These are phyloP conservation scores for Ptilorrhoa leucosticta DNA, from an alignment of 2,113 vertebrate species.

Conservation along the genomic window DNA sequence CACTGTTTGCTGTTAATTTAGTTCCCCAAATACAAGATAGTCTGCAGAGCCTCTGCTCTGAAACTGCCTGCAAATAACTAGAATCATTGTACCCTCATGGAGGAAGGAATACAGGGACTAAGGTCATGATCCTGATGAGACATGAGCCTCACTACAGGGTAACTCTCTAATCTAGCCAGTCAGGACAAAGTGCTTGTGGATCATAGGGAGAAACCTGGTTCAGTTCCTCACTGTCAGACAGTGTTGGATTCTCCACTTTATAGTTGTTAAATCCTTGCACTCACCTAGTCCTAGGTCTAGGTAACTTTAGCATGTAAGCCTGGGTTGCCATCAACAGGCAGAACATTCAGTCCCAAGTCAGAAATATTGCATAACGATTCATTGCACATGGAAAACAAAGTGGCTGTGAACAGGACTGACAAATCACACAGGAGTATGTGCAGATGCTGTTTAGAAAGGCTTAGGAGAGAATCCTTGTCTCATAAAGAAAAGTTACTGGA, in stretches of 20 bases:
- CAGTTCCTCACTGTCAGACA: neutral
- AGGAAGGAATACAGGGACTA: neutral
- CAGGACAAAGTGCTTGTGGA: fast-evolving
- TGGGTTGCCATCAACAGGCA: neutral
- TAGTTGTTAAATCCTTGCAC: neutral
- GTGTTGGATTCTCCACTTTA: neutral
- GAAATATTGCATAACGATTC: neutral
- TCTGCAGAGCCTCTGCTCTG: neutral
- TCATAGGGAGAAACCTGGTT: neutral
- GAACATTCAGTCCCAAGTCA: neutral
- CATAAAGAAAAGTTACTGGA: neutral
- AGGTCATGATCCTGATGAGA: neutral
- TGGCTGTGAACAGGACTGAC: neutral
- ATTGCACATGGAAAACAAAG: neutral
- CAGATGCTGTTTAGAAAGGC: neutral
- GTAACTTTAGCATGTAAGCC: neutral
- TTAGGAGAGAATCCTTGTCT: neutral
- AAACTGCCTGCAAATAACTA: neutral
- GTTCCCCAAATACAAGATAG: neutral
- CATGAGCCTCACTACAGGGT: neutral
- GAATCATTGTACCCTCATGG: neutral
- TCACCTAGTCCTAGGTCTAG: neutral
- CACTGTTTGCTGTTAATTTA: neutral
- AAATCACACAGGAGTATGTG: neutral
- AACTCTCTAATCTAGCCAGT: neutral